Conservation (phyloP, 2,113 vertebrate species). For the Lathamus discolor region DNA sequence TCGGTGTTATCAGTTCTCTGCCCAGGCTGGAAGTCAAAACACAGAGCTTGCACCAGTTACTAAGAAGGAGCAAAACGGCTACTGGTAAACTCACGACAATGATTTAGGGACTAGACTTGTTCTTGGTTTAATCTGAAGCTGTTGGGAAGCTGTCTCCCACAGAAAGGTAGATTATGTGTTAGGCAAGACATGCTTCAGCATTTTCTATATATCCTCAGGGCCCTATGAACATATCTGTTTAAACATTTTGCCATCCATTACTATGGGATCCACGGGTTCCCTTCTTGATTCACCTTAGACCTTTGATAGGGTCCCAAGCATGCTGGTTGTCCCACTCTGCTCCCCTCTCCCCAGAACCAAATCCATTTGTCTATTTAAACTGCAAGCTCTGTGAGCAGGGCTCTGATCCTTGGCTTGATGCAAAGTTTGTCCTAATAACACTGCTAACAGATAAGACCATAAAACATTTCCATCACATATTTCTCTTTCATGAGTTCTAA, state of each 20-base stretch:
- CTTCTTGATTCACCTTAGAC: not conserved
- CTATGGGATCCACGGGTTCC: not conserved
- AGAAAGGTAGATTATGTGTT: not conserved
- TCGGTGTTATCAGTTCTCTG: too few relatives aligned
- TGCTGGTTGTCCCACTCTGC: not conserved
- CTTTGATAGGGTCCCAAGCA: not conserved
- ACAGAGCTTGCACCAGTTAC: too few relatives aligned
- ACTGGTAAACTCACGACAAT: too few relatives aligned
- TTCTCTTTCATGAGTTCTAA: not conserved
- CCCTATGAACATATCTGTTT: not conserved
- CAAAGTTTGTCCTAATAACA: not conserved
- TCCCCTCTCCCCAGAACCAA: not conserved
- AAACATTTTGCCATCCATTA: not conserved
- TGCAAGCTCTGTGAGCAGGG: not conserved
- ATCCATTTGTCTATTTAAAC: not conserved
- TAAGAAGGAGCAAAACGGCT: too few relatives aligned
- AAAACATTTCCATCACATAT: not conserved
- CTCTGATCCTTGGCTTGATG: not conserved
- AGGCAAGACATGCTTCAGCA: not conserved
- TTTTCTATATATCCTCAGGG: not conserved
- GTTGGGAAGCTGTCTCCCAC: not conserved
- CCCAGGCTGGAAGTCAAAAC: too few relatives aligned
- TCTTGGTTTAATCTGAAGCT: not conserved
- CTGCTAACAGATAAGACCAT: not conserved
- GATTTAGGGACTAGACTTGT: not conserved